A percentile compares a stretch with the other conserved stretches of the same genome.
Evolutionary conservation across 1,140 invertebrate species (phyloP).

Genomic region (Whitmania pigra): DNA sequence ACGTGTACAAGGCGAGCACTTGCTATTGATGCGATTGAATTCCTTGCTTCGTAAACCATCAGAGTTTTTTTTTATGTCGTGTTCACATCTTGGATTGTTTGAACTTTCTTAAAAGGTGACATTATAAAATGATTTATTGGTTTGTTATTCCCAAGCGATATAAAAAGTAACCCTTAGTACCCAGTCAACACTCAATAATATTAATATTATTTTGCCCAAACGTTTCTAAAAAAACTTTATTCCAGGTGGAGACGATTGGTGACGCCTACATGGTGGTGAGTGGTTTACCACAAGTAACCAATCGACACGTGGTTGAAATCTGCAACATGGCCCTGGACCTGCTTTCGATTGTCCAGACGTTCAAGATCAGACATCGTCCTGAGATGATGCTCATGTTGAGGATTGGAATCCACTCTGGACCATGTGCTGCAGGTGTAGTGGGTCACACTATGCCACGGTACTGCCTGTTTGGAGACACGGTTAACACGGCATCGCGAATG

Average conservation of each 20-base stretch:
- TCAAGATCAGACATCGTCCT: slow-evolving; percentile 18
- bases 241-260: slow-evolving; percentile 32
- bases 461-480: slow-evolving; percentile 10
- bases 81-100: too few relatives aligned
- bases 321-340: slow-evolving; percentile 39
- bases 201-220: too few relatives aligned
- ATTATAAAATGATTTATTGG: too few relatives aligned
- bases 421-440: slow-evolving; percentile 16
- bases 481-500: slow-evolving; percentile 7
- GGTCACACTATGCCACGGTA: slow-evolving; percentile 7
- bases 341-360: slow-evolving; percentile 59
- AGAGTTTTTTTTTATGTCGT: too few relatives aligned
- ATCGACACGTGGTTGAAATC: slow-evolving; percentile 21
- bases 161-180: too few relatives aligned
- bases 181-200: too few relatives aligned
- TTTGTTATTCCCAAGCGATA: too few relatives aligned
- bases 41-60: too few relatives aligned
- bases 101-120: too few relatives aligned
- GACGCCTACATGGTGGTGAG: slow-evolving; percentile 31
- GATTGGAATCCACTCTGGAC: slow-evolving; percentile 19
- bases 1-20: slow-evolving; percentile 81
- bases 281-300: slow-evolving; percentile 53
- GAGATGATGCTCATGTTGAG: slow-evolving; percentile 11
- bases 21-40: background rate
- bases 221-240: background rate